Evolutionary conservation across 2,888 invertebrate species (phyloP), one percentile per base, ranked within the genome.

Genomic region (Ecliptopera silaceata): DNA sequence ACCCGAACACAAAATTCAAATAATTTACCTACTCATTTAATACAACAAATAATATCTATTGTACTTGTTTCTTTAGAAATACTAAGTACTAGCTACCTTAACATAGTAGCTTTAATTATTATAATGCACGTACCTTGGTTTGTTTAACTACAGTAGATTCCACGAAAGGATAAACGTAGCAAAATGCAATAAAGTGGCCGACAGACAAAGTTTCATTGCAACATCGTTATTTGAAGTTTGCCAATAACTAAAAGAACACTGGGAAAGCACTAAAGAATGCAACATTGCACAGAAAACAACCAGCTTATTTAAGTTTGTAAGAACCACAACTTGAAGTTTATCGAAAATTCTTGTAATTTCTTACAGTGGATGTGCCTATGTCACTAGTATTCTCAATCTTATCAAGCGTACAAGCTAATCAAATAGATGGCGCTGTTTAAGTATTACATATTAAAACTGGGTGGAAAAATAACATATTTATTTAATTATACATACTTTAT

Each of bases 151-250:
- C 2, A n/a, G 5, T 11, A 8, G 18, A 29, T 13, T 11, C 31
- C 0, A 4, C 20, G 45, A 31, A 48, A 49, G 31, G 47, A 55
- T 36, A 53, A 62, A 18, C 53, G 43, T 49, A 49, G 42, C 45
- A 47, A 52, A 56, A 60, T 20, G 58, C 58, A 62, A 64, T 60
- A 62, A 52, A 64, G 58, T 60, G 61, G 59, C 56, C 39, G 55
- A 12, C 48, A 59, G 59, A 59, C 58, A 56, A 65, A 62, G 64
- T 65, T 65, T 62, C 60, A 62, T 56, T 58, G 60, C 61, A 62
- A 64, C 64, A 64, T 65, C 60, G 62, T 65, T 62, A 62, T 62
- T 60, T 52, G 41, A 52, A 65, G 62, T 65, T 65, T 56, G 60
- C 56, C 64, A 54, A 64, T 60, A 64, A 62, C 62, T 58, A 58